Evolutionary conservation across 2,113 vertebrate species (phyloP).

Genomic region (Rostratula benghalensis): DNA sequence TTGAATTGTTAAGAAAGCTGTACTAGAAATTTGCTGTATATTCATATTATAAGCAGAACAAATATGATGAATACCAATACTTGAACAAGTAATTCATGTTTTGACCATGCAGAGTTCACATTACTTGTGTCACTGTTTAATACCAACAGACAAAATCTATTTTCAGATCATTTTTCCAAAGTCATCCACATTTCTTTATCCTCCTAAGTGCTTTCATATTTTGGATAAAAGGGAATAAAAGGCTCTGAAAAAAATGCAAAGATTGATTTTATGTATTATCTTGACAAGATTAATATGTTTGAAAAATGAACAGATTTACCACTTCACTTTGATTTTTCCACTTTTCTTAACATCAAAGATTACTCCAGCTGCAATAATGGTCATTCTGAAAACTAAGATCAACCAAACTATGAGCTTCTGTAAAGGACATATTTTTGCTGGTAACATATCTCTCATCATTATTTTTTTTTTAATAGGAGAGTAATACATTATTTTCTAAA

Average conservation of each 20-base stretch:
- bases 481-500: slow-evolving; percentile 56
- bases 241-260: slow-evolving; percentile 68
- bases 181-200: slow-evolving; percentile 68
- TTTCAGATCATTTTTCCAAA: slow-evolving; percentile 67
- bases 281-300: slow-evolving; percentile 85
- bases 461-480: slow-evolving; percentile 45
- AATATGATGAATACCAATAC: slow-evolving; percentile 64
- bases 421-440: slow-evolving; percentile 19
- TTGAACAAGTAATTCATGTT: slow-evolving; percentile 55
- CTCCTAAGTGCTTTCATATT: slow-evolving; percentile 79
- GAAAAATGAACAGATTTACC: slow-evolving; percentile 81
- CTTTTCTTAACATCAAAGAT: slow-evolving; percentile 83
- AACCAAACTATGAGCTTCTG: slow-evolving; percentile 45
- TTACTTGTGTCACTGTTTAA: slow-evolving; percentile 65
- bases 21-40: slow-evolving; percentile 73
- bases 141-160: slow-evolving; percentile 71
- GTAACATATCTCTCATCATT: slow-evolving; percentile 53
- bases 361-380: slow-evolving; percentile 69
- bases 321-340: slow-evolving; percentile 82
- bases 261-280: slow-evolving; percentile 82
- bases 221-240: slow-evolving; percentile 78
- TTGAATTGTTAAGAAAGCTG: slow-evolving; percentile 75
- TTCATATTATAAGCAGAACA: slow-evolving; percentile 65
- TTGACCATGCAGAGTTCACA: slow-evolving; percentile 1
- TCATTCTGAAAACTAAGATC: slow-evolving; percentile 73